Evolutionary conservation across 2,797 vertebrate species (phyloP).

Genomic region (Prionace glauca): DNA sequence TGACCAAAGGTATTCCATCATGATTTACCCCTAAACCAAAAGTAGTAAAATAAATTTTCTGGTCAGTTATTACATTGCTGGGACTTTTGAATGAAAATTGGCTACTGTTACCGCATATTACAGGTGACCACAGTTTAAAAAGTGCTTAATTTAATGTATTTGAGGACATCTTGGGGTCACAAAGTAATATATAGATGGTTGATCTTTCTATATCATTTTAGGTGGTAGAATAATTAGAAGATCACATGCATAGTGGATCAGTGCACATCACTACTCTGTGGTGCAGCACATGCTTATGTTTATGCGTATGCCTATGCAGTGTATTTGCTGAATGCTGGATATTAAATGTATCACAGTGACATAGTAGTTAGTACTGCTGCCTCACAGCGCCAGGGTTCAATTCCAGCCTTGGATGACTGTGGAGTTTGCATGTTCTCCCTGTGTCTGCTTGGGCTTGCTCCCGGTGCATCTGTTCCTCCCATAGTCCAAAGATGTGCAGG

Average conservation of each 20-base stretch:
- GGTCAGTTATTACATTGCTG: neutral
- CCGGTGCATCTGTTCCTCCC: no score
- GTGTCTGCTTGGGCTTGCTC: no score
- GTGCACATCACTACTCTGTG: neutral
- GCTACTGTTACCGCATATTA: neutral
- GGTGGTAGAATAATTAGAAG: neutral
- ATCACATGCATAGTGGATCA: neutral
- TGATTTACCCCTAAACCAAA: neutral
- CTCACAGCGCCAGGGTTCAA: no score
- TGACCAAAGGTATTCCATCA: neutral
- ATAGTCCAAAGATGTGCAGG: no score
- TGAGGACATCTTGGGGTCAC: neutral
- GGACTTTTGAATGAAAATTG: neutral
- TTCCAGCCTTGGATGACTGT: no score
- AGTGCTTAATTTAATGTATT: neutral
- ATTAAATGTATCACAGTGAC: neutral
- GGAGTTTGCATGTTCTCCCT: no score
- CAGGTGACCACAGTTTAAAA: neutral
- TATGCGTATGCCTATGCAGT: no score
- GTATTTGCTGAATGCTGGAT: neutral
- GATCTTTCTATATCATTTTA: neutral
- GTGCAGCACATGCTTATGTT: neutral
- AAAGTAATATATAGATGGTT: neutral
- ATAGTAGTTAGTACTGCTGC: no score
- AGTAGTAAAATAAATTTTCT: neutral